Evolutionary conservation across 2,888 invertebrate genomes (phyloP).

Genomic region (Clunio marinus): DNA sequence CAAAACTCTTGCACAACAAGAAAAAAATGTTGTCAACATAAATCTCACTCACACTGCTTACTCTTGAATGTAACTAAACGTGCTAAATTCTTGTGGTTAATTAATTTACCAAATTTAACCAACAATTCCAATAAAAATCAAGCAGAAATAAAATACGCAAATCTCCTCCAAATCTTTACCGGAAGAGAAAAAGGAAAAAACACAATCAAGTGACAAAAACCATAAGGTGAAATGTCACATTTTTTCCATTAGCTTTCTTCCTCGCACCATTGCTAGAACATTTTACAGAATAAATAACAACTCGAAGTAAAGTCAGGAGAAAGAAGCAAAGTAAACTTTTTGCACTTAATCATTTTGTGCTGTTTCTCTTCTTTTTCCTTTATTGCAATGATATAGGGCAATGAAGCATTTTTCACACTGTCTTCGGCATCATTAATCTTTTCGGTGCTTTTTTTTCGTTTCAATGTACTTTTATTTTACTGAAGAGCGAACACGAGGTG

Average conservation of each 20-base stretch:
- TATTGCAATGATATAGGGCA: slow-evolving; percentile 39
- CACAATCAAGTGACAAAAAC: not conserved
- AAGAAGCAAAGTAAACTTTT: slow-evolving; percentile 24
- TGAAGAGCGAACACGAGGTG: not conserved
- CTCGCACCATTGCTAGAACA: not conserved
- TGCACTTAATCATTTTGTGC: slow-evolving; percentile 39
- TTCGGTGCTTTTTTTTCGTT: slow-evolving; percentile 19
- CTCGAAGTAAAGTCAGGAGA: not conserved
- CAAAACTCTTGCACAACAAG: no score
- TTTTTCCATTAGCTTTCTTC: slow-evolving; percentile 25
- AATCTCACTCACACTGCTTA: no score
- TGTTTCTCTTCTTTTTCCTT: slow-evolving; percentile 20
- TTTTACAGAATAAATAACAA: slow-evolving; percentile 14
- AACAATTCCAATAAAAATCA: not conserved
- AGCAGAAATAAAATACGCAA: not conserved
- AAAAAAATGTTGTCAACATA: no score
- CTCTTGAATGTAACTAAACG: no score
- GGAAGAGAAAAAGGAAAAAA: no score
- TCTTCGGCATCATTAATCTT: slow-evolving; percentile 38
- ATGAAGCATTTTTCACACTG: slow-evolving; percentile 38
- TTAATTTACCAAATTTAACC: no score
- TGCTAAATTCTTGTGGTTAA: no score
- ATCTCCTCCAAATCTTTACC: not conserved
- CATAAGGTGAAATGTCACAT: slow-evolving; percentile 20
- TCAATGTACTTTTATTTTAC: not conserved